Evolutionary conservation across 2,797 vertebrate species (phyloP).

Genomic region (Chelmon rostratus): DNA sequence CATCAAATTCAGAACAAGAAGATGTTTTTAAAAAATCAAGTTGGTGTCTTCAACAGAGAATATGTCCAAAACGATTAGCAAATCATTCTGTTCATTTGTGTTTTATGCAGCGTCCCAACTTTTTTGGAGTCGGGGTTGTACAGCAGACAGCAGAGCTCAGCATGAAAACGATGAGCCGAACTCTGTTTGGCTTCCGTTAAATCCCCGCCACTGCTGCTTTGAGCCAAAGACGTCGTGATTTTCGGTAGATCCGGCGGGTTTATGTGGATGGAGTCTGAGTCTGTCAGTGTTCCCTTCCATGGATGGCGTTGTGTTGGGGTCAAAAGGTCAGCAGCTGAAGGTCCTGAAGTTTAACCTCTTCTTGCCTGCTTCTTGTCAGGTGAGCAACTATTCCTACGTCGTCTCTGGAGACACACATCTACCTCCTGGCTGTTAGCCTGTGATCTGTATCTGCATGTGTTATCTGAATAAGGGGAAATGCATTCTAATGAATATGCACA

Average conservation of each 20-base stretch:
- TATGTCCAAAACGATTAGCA: too few relatives aligned
- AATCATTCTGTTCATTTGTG: too few relatives aligned
- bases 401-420: background rate
- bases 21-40: too few relatives aligned
- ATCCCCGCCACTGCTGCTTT: conserved; percentile 20
- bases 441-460: background rate
- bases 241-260: conserved; percentile 10
- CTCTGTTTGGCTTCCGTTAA: conserved; percentile 57
- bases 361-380: background rate
- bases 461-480: background rate
- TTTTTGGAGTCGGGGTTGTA: conserved; percentile 6
- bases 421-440: background rate
- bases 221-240: conserved; percentile 26
- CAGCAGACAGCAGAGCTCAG: conserved; percentile 46
- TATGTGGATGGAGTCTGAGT: conserved; percentile 7
- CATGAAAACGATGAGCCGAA: conserved; percentile 57
- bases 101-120: too few relatives aligned
- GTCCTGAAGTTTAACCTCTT: background rate
- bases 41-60: too few relatives aligned
- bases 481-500: background rate
- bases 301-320: background rate
- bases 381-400: background rate
- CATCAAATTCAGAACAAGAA: too few relatives aligned
- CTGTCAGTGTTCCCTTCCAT: background rate
- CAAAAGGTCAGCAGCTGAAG: conserved; percentile 12